These are phyloP conservation scores for Zaprionus kolodkinae DNA, from an alignment of 1,140 invertebrate genomes.

Conservation along the genomic window DNA sequence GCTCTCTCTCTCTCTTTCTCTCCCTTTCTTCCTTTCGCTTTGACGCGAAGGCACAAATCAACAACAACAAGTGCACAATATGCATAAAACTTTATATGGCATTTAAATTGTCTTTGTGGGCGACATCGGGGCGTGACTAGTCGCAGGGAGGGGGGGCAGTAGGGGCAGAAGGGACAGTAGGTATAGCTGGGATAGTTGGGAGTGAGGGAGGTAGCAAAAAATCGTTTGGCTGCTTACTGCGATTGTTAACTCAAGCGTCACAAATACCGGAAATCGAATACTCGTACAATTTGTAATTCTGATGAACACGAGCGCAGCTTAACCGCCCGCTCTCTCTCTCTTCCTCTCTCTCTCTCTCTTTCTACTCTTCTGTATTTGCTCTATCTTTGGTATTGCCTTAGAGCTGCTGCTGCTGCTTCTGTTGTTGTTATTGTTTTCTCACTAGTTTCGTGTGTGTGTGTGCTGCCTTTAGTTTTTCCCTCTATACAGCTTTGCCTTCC, in stretches of 20 bases:
- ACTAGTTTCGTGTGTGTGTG: slow-evolving; percentile 12
- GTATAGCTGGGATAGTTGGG: no score
- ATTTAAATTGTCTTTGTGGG: slow-evolving; percentile 64
- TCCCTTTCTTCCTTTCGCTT: slow-evolving; percentile 12
- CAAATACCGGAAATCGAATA: slow-evolving; percentile 84
- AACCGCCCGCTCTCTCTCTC: slow-evolving; percentile 40
- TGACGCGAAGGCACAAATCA: slow-evolving; percentile 47
- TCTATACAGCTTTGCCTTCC: slow-evolving; percentile 35
- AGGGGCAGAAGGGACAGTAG: background rate
- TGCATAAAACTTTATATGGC: slow-evolving; percentile 81
- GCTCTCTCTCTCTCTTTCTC: slow-evolving; percentile 14
- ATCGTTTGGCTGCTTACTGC: slow-evolving; percentile 63
- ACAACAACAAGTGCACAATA: slow-evolving; percentile 72
- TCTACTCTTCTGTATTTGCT: slow-evolving; percentile 32
- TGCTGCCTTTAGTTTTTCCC: slow-evolving; percentile 18
- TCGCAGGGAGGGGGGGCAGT: background rate
- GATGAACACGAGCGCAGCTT: slow-evolving; percentile 75
- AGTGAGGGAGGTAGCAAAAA: slow-evolving; percentile 9
- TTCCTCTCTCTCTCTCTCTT: background rate
- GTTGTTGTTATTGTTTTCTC: slow-evolving; percentile 1
- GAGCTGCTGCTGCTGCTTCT: background rate
- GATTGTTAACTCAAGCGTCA: slow-evolving; percentile 82
- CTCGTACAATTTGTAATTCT: slow-evolving; percentile 80
- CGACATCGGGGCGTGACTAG: slow-evolving; percentile 16
- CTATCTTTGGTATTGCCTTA: slow-evolving; percentile 10